phyloP scores from a whole-genome alignment of 1,140 invertebrate species.

The Panagrolaimus sp. region DNA sequence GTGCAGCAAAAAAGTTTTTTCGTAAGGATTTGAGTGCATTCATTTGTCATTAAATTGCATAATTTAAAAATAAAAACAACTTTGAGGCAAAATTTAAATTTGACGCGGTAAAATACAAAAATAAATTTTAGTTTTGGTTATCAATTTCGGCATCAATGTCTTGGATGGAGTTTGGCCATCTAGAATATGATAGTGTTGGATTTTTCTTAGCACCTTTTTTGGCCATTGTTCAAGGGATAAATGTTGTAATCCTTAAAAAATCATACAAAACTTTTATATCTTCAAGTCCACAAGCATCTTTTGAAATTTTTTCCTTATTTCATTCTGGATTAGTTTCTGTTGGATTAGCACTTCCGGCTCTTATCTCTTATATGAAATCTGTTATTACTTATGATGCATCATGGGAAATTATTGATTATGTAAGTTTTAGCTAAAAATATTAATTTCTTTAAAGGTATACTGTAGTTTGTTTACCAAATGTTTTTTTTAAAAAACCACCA shows the following conservation, averaged over 20 bases:
- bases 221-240: conserved; percentile 32
- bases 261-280: conserved; percentile 7
- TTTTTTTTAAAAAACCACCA: too few relatives aligned
- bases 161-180: conserved; percentile 43
- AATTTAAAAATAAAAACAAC: too few relatives aligned
- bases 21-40: too few relatives aligned
- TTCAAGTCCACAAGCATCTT: conserved; percentile 15
- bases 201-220: conserved; percentile 33
- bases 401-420: conserved; percentile 47
- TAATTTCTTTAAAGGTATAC: conserved; percentile 4
- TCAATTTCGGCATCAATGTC: conserved; percentile 38
- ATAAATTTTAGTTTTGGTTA: conserved; percentile 28
- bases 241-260: conserved; percentile 20
- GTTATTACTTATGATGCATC: conserved; percentile 40
- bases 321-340: conserved; percentile 23
- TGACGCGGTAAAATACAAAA: too few relatives aligned
- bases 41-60: too few relatives aligned
- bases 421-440: conserved; percentile 14
- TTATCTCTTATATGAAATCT: conserved; percentile 36
- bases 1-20: too few relatives aligned
- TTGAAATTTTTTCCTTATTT: conserved; percentile 31
- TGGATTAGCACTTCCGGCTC: conserved; percentile 33
- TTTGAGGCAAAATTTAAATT: too few relatives aligned
- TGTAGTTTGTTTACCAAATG: too few relatives aligned
- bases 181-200: conserved; percentile 35